Conservation (phyloP, 2,797 vertebrate genomes). For the Pseudochirops corinnae region DNA sequence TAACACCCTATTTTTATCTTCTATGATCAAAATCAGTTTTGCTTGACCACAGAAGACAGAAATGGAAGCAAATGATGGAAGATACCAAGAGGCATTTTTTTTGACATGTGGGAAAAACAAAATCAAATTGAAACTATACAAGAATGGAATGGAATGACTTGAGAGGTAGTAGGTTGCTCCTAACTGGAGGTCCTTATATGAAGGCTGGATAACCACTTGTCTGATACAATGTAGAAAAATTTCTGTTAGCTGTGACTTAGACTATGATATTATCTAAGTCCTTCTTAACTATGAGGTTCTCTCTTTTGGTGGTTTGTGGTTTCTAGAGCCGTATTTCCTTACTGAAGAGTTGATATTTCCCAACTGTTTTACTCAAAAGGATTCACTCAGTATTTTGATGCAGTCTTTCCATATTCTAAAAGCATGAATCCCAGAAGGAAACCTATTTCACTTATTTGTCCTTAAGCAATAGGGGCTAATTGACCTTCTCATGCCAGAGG, state of each 20-base stretch:
- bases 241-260: neutral
- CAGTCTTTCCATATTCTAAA: neutral
- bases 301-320: neutral
- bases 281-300: neutral
- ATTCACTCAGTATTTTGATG: neutral
- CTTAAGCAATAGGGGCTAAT: neutral
- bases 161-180: neutral
- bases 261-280: neutral
- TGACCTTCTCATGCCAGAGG: neutral
- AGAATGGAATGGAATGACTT: neutral
- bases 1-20: neutral
- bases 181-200: neutral
- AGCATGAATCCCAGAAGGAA: neutral
- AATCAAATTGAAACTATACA: neutral
- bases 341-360: neutral
- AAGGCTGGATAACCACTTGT: neutral
- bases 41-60: neutral
- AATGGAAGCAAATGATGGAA: neutral
- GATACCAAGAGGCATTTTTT: no score
- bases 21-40: neutral
- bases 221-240: neutral
- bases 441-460: neutral
- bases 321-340: neutral
- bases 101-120: no score
- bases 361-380: neutral